Conservation (phyloP, 2,888 invertebrate species). For the Plagodis pulveraria region DNA sequence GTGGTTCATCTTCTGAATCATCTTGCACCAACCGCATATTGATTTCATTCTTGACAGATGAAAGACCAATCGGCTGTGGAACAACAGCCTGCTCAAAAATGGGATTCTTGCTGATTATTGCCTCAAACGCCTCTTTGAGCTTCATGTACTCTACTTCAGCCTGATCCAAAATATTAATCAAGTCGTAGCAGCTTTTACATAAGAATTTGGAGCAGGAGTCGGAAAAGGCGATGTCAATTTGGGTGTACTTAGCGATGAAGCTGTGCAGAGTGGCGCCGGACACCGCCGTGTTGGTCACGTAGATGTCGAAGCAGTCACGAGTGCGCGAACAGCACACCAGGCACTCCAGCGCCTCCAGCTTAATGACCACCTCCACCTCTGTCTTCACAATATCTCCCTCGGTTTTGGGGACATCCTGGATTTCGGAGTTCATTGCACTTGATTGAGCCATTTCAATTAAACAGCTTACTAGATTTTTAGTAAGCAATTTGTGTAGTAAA, state of each 20-base stretch:
- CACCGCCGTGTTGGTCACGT: slow-evolving; percentile 49
- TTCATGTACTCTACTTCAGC: slow-evolving; percentile 71
- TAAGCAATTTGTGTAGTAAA: too few species aligned
- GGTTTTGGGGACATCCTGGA: slow-evolving; percentile 37
- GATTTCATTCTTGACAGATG: slow-evolving; percentile 52
- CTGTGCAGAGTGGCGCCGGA: slow-evolving; percentile 57
- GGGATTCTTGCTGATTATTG: slow-evolving; percentile 71
- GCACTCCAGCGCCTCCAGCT: slow-evolving; percentile 69
- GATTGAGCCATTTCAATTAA: slow-evolving; percentile 59
- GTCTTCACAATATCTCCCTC: slow-evolving; percentile 52
- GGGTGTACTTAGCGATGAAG: slow-evolving; percentile 62
- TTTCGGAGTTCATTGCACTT: slow-evolving; percentile 59
- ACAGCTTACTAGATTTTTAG: slow-evolving; percentile 2
- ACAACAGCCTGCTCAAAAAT: slow-evolving; percentile 52
- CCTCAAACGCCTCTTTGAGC: slow-evolving; percentile 68
- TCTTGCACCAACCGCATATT: slow-evolving; percentile 29
- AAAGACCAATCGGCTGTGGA: slow-evolving; percentile 40
- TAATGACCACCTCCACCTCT: slow-evolving; percentile 60
- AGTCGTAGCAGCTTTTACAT: slow-evolving; percentile 67
- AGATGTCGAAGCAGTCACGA: slow-evolving; percentile 56
- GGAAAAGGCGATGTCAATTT: slow-evolving; percentile 48
- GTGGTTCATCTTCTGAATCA: slow-evolving; percentile 72
- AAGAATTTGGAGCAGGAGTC: slow-evolving; percentile 54
- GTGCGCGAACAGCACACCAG: slow-evolving; percentile 60
- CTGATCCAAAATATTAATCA: slow-evolving; percentile 69